A percentile compares a stretch with the other conserved stretches of the same genome.
Evolutionary conservation across 64 coral and sea anemone genomes (phyloP).

Genomic region (Platygyra sinensis): DNA sequence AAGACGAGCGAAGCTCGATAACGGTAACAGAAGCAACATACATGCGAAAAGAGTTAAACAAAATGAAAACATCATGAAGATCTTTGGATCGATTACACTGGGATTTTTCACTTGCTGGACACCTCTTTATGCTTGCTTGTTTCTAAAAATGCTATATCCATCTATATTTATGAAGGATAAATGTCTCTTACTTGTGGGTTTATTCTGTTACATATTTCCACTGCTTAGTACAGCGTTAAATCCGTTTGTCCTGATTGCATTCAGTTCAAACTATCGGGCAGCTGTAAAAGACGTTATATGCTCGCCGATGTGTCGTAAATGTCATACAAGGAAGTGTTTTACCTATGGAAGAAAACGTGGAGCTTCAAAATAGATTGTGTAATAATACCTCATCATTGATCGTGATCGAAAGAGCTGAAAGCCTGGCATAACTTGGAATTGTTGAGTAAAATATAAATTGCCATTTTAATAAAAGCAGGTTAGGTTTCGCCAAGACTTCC

Average conservation of each 20-base stretch:
- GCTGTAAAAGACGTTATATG: not conserved
- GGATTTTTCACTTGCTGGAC: conserved; percentile 20
- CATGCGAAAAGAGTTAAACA: not conserved
- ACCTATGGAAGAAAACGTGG: too few relatives aligned
- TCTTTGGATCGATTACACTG: not conserved
- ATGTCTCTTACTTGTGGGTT: conserved; percentile 22
- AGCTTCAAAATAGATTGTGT: too few relatives aligned
- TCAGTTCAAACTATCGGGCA: conserved; percentile 17
- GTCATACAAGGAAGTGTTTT: not conserved
- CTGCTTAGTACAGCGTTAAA: conserved; percentile 11
- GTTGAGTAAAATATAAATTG: too few relatives aligned
- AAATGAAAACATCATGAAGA: conserved; percentile 4
- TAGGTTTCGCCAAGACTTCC: too few relatives aligned
- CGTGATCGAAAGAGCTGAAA: too few relatives aligned
- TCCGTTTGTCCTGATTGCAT: not conserved
- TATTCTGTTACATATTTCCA: not conserved
- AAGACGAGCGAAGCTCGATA: too few relatives aligned
- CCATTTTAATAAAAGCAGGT: too few relatives aligned
- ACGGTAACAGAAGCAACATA: too few relatives aligned
- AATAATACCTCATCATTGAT: too few relatives aligned
- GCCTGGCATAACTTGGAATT: too few relatives aligned
- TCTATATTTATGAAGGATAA: not conserved
- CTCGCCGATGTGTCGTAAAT: not conserved
- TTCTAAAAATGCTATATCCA: not conserved
- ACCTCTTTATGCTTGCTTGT: conserved; percentile 8